phyloP scores from a whole-genome alignment of 2,113 vertebrate species.

The Peromyscus maniculatus region DNA sequence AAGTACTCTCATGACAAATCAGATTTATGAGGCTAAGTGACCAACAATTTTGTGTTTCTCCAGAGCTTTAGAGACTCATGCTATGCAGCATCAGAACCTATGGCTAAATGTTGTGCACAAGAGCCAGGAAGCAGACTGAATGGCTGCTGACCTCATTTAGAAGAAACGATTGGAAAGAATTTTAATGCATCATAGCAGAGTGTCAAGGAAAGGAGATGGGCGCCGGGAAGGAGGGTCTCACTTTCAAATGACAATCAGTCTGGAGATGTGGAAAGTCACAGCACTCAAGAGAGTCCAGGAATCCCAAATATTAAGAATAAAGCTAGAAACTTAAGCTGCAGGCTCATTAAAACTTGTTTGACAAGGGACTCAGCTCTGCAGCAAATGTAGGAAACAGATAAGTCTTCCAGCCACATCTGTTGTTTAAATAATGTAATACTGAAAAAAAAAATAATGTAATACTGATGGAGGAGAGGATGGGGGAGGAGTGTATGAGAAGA shows the following conservation, averaged over 20 bases:
- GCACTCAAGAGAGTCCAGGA: background rate
- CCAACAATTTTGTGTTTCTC: background rate
- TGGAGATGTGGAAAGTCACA: background rate
- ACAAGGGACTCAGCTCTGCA: background rate
- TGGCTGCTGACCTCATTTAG: background rate
- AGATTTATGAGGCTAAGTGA: background rate
- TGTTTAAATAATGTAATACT: background rate
- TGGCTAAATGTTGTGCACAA: background rate
- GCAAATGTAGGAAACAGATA: background rate
- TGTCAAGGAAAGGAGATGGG: background rate
- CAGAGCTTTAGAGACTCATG: background rate
- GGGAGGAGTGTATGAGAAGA: background rate
- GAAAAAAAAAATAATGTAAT: background rate
- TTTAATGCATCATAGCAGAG: background rate
- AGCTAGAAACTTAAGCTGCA: background rate
- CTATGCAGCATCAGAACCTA: background rate
- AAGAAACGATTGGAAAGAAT: background rate
- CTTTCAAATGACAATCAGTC: background rate
- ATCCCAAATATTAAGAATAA: background rate
- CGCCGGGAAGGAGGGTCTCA: background rate
- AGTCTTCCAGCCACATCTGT: background rate
- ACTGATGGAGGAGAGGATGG: background rate
- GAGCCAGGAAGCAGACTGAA: background rate
- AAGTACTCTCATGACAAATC: background rate
- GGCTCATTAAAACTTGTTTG: background rate